Evolutionary conservation across 2,113 vertebrate species (phyloP).

Genomic region (Silurus glanis): DNA sequence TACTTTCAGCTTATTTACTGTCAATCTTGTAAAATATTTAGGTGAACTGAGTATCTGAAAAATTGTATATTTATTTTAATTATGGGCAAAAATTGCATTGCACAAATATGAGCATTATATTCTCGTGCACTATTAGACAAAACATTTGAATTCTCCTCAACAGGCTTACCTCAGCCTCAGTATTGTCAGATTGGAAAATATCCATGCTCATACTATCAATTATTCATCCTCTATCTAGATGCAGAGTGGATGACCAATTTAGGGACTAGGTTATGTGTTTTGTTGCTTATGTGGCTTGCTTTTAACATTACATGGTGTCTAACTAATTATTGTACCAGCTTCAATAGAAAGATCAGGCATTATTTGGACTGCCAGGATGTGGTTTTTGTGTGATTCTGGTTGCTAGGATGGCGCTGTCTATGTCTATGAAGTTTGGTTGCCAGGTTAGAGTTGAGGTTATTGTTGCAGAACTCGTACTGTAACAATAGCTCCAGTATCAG

Average conservation of each 20-base stretch:
- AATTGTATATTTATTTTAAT: background rate
- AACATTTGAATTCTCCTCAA: background rate
- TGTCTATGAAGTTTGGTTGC: constrained; percentile 6
- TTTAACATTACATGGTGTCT: background rate
- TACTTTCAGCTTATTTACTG: constrained; percentile 14
- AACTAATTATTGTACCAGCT: background rate
- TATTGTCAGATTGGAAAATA: constrained; percentile 41
- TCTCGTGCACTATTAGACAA: background rate
- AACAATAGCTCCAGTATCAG: background rate
- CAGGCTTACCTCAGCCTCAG: constrained; percentile 1
- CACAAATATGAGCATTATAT: background rate
- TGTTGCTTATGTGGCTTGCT: background rate
- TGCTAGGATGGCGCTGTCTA: constrained; percentile 32
- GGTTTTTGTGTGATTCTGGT: constrained; percentile 10
- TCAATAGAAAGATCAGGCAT: background rate
- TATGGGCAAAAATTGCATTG: background rate
- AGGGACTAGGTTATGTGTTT: background rate
- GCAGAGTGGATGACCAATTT: background rate
- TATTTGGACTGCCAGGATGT: constrained; percentile 36
- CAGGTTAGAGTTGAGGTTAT: constrained; percentile 7
- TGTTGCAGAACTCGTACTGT: background rate
- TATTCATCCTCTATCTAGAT: constrained; percentile 40
- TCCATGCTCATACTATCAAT: constrained; percentile 33
- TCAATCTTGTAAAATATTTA: background rate
- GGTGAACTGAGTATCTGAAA: background rate